Evolutionary conservation across 37 sponge, comb jelly and placozoan species (phyloP), one percentile per base, ranked within the genome.

Genomic region (Haliclona indistincta): DNA sequence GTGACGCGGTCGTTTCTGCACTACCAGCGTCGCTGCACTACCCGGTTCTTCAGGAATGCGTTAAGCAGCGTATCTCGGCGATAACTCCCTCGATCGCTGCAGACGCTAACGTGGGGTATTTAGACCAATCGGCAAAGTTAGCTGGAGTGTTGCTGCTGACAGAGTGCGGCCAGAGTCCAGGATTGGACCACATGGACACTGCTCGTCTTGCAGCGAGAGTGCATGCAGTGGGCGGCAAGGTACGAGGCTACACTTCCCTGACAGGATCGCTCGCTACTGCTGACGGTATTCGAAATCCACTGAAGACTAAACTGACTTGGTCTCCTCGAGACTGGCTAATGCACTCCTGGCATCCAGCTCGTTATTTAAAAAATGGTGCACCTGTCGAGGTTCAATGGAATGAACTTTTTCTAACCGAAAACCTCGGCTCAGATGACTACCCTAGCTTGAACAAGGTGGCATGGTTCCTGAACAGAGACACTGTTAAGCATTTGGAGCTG

Each of bases 91-190:
- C 64, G 19, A 30, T 62, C 22, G 64, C 22, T 22, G 13, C 64
- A 11, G 64, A 62, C 11, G n/a, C n/a, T n/a, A n/a, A 13, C 64
- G 22, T 62, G 30, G 35, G 19, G 13, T 22, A 19, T 20, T 62
- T 62, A 62, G 64, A 62, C 19, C 19, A 11, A n/a, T n/a, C 64
- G 19, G 64, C 64, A 25, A 62, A 62, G 64, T 15, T 22, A 19
- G 64, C 64, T 11, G 64, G 64, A 22, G 22, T 62, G 35, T n/a
- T 62, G 19, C 35, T 62, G 19, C 64, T 62, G 20, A 62, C 11
- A 13, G 64, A 62, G 64, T 62, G 64, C 35, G 64, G 64, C 15
- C 64, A 62, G 22, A 62, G 64, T 62, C 64, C 64, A 22, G 64
- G 64, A 32, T 30, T 62, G 19, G 64, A 62, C 35, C 64, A 62